phyloP scores from a whole-genome alignment of 2,888 invertebrate genomes.

The Leucophenga montana region DNA sequence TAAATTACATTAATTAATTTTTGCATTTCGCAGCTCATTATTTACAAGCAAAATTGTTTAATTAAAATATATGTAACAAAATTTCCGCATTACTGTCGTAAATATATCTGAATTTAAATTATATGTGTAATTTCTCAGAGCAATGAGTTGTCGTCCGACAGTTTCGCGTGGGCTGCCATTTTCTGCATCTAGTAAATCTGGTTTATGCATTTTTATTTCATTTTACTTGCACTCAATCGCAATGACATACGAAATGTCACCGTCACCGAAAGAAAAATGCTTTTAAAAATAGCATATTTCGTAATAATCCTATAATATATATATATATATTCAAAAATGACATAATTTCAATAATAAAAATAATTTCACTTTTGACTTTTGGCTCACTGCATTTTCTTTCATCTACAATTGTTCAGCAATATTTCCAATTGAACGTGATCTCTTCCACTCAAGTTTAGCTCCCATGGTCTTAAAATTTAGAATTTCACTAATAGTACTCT shows the following conservation, averaged over 20 bases:
- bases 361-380: background rate
- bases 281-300: slow-evolving; percentile 29
- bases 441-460: too few relatives aligned
- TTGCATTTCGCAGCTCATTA: background rate
- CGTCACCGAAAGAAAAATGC: slow-evolving; percentile 29
- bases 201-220: slow-evolving; percentile 36
- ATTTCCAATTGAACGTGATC: background rate
- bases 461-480: too few relatives aligned
- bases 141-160: background rate
- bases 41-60: background rate
- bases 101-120: slow-evolving; percentile 27
- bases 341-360: background rate
- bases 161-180: slow-evolving; percentile 48
- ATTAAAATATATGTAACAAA: slow-evolving; percentile 10
- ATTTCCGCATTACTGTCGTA: slow-evolving; percentile 37
- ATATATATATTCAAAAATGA: slow-evolving; percentile 45
- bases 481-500: too few relatives aligned
- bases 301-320: too few relatives aligned
- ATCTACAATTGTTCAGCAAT: background rate
- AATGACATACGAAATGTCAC: slow-evolving; percentile 54
- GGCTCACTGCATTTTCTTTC: background rate
- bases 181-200: slow-evolving; percentile 26
- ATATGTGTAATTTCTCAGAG: too few relatives aligned
- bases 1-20: background rate
- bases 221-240: background rate